These are phyloP conservation scores for Palythoa grandiflora DNA, from an alignment of 92 coral and sea anemone genomes.

Conservation along the genomic window DNA sequence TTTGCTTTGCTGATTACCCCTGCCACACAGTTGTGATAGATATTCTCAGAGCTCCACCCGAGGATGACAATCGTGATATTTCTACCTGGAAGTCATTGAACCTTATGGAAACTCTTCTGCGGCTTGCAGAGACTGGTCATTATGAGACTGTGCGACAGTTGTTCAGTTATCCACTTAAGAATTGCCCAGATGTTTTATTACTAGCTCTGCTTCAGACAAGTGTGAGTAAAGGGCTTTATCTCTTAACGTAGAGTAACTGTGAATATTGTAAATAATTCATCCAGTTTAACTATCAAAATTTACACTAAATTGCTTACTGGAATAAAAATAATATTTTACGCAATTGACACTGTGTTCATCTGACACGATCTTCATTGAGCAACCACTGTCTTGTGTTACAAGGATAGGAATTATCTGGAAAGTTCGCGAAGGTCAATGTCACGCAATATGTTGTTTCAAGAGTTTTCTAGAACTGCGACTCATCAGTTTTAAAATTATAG, in stretches of 20 bases:
- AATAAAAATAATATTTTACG: too few relatives aligned
- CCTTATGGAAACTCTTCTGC: conserved; percentile 85
- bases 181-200: conserved; percentile 93
- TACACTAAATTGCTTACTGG: too few relatives aligned
- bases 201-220: conserved; percentile 94
- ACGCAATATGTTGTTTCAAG: too few relatives aligned
- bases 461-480: too few relatives aligned
- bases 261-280: background rate
- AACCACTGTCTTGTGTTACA: too few relatives aligned
- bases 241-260: background rate
- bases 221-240: conserved; percentile 54
- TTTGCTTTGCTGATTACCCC: conserved; percentile 94
- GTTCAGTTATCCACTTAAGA: conserved; percentile 88
- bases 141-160: conserved; percentile 86
- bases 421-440: too few relatives aligned
- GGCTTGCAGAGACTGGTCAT: conserved; percentile 96
- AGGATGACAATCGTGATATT: conserved; percentile 91
- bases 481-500: too few relatives aligned
- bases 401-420: too few relatives aligned
- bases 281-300: too few relatives aligned
- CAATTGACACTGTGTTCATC: too few relatives aligned
- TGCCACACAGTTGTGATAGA: conserved; percentile 94
- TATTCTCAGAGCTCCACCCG: conserved; percentile 92
- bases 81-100: conserved; percentile 95
- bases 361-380: too few relatives aligned